These are phyloP conservation scores for Ophioninae sp. DNA, from an alignment of 2,888 invertebrate species.

Conservation along the genomic window DNA sequence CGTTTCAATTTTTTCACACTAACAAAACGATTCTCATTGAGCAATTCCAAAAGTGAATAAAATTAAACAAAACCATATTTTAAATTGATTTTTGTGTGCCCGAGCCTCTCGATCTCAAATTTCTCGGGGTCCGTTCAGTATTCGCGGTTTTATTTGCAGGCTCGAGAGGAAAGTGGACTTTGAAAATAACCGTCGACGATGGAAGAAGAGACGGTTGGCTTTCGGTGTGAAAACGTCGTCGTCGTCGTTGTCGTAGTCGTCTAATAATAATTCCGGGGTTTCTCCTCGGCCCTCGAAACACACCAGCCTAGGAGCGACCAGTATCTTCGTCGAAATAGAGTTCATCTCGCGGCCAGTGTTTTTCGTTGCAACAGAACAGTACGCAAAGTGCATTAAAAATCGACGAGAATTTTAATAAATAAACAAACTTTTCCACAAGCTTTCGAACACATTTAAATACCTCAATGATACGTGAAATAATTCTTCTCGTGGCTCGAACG, in stretches of 20 bases:
- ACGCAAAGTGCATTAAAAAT: conserved; percentile 28
- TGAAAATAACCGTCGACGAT: conserved; percentile 78
- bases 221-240: conserved; percentile 54
- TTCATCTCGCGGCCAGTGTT: conserved; percentile 49
- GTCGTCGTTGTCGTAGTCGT: conserved; percentile 59
- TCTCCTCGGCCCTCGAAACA: conserved; percentile 48
- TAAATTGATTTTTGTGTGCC: not conserved
- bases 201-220: conserved; percentile 66
- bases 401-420: not conserved
- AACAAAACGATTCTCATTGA: not conserved
- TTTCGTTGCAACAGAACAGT: conserved; percentile 23
- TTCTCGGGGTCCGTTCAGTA: not conserved
- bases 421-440: not conserved
- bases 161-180: conserved; percentile 69
- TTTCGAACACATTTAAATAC: not conserved
- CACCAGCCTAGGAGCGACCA: conserved; percentile 41
- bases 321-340: conserved; percentile 61
- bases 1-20: not conserved
- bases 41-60: not conserved
- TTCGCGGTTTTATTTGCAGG: not conserved
- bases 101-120: not conserved
- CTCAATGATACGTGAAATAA: conserved; percentile 2
- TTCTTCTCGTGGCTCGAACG: not conserved
- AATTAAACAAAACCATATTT: conserved; percentile 7
- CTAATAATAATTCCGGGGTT: conserved; percentile 76